These are phyloP conservation scores for Amphiduros pacificus DNA, from an alignment of 2,888 invertebrate genomes.

Conservation along the genomic window DNA sequence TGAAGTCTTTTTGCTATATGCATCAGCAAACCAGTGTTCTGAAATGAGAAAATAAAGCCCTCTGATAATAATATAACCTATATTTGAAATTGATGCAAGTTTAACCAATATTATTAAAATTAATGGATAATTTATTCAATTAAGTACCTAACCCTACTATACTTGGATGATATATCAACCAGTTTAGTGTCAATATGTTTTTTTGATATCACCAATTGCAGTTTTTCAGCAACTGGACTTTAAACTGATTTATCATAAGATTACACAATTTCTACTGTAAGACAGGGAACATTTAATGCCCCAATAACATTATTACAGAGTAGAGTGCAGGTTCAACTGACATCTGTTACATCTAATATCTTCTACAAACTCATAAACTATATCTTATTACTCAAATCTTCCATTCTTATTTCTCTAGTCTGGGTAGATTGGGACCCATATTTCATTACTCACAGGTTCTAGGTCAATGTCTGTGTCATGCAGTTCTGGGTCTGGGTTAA, in stretches of 20 bases:
- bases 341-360: background rate
- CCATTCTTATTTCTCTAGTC: background rate
- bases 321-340: too few relatives aligned
- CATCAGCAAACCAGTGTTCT: constrained; percentile 48
- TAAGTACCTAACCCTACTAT: background rate
- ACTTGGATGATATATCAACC: background rate
- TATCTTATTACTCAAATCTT: background rate
- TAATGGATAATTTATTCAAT: background rate
- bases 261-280: too few relatives aligned
- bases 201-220: too few relatives aligned
- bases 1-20: constrained; percentile 47
- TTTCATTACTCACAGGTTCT: constrained; percentile 43
- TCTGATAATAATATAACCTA: too few relatives aligned
- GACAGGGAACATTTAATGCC: too few relatives aligned
- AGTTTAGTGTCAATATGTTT: background rate
- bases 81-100: too few relatives aligned
- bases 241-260: too few relatives aligned
- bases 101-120: too few relatives aligned
- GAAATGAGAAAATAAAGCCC: constrained; percentile 23
- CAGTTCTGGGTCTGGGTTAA: constrained; percentile 40
- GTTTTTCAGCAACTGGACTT: too few relatives aligned
- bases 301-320: too few relatives aligned
- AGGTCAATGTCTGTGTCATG: constrained; percentile 38
- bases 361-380: background rate
- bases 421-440: too few relatives aligned